Percentiles rank a stretch among this genome's conserved stretches.
Evolutionary conservation across 2,113 vertebrate genomes (phyloP).

Genomic region (Eulemur rufifrons): DNA sequence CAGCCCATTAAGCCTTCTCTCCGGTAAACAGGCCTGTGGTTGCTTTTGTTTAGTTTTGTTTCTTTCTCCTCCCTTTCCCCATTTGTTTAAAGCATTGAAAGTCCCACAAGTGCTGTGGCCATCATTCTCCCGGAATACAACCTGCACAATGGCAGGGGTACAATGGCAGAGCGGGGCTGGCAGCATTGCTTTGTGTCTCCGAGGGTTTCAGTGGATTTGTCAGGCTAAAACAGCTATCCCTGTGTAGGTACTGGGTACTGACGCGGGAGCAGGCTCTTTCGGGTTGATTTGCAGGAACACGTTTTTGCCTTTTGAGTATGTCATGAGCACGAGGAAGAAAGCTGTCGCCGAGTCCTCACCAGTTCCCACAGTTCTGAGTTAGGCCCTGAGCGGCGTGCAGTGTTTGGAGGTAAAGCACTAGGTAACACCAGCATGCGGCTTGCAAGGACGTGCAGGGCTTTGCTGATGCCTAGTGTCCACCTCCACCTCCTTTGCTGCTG

Average conservation of each 20-base stretch:
- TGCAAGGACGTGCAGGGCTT: background rate
- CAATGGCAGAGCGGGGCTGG: constrained; percentile 14
- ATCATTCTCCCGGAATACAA: constrained; percentile 71
- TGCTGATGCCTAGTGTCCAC: background rate
- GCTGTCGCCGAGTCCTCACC: background rate
- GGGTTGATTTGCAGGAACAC: background rate
- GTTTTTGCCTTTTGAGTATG: background rate
- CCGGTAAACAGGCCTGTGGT: constrained; percentile 77
- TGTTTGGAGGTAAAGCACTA: rapidly evolving
- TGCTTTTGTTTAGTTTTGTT: constrained; percentile 85
- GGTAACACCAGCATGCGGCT: background rate
- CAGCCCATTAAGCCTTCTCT: constrained; percentile 80
- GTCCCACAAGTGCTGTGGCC: constrained; percentile 76
- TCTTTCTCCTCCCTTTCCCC: constrained; percentile 61
- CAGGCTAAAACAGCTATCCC: background rate
- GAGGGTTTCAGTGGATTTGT: background rate
- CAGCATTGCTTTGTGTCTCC: background rate
- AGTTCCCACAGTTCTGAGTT: background rate
- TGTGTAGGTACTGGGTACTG: rapidly evolving
- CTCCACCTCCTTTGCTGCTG: background rate
- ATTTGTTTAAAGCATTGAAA: constrained; percentile 72
- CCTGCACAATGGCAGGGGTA: constrained; percentile 36
- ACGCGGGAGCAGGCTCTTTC: background rate
- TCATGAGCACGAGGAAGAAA: background rate
- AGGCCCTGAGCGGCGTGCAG: background rate